Conservation (phyloP, 2,888 invertebrate genomes). For the Volucella bombylans region DNA sequence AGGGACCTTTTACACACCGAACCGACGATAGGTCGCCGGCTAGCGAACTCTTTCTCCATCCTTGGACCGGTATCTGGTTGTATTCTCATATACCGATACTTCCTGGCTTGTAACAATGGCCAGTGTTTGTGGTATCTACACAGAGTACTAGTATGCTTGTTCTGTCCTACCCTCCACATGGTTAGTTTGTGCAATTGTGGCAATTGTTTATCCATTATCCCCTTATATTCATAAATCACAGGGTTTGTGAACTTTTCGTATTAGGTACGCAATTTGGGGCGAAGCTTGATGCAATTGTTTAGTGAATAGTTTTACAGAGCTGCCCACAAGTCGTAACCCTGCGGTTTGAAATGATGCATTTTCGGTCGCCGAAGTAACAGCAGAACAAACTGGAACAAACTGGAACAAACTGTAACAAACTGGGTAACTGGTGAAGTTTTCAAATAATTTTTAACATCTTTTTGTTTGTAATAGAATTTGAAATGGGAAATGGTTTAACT, state of each 20-base stretch:
- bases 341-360: slow-evolving; percentile 5
- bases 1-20: slow-evolving; percentile 25
- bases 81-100: background rate
- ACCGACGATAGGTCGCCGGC: background rate
- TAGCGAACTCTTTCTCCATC: slow-evolving; percentile 38
- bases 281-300: slow-evolving; percentile 52
- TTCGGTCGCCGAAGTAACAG: slow-evolving; percentile 21
- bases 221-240: slow-evolving; percentile 70
- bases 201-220: slow-evolving; percentile 76
- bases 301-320: slow-evolving; percentile 39
- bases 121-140: slow-evolving; percentile 53
- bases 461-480: background rate
- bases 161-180: slow-evolving; percentile 30
- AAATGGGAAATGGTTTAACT: too few species aligned
- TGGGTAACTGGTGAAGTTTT: background rate
- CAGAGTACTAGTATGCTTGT: slow-evolving; percentile 33
- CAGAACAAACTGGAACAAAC: background rate
- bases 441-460: background rate
- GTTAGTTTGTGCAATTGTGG: slow-evolving; percentile 68
- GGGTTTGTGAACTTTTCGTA: slow-evolving; percentile 72
- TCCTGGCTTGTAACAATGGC: slow-evolving; percentile 50
- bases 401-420: slow-evolving; percentile 1
- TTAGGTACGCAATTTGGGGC: slow-evolving; percentile 53
- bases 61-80: background rate
- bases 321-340: slow-evolving; percentile 1